Base-by-base conservation (phyloP, 1,140 invertebrate species). In the Pogonomyrmex barbatus region DNA sequence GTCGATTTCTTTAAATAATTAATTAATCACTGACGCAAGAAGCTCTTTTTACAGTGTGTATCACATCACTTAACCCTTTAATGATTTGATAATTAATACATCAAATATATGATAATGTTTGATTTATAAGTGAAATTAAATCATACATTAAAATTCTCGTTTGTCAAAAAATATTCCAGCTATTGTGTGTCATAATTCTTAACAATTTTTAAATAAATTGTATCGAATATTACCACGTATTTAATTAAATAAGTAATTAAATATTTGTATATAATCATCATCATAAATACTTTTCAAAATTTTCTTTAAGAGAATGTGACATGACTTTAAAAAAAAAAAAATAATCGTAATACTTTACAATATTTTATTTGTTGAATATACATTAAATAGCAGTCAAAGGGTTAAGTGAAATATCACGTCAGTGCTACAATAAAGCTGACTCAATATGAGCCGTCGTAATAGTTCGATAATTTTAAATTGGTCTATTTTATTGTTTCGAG, bases 401-500 rank as follows among this genome's bases (percentile, higher is more conserved):
- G 52, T 60, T 42, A 91, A 93, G 83, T 94, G 93, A 93, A 93
- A 94, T 92, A 93, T 85, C 87, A 88, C 92, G 85, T 92, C 90
- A 92, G 88, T 52, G 45, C 86, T 76, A 67, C 79, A 89, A 86
- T 92, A 91, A 91, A 92, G 84, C 84, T 88, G 87, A 89, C 93
- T 94, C 93, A 94, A 94, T 94, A 93, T 94, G 93, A 94, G 93
- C 91, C 92, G 91, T 92, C 86, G 56, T 92, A 92, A 39, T 88
- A 90, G 68, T 86, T 91, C 89, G 89, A 90, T 87, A 93, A 90
- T 91, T 91, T 93, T 92, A 93, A 92, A 91, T 91, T 91, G 90
- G 85, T 87, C 89, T 92, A 92, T 79, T 79, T 90, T 90, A 92
- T 83, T 92, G 91, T 88, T 92, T 63, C 76, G 77, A 92, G 91